phyloP scores from a whole-genome alignment of 1,140 invertebrate genomes.

The Penaeus chinensis region DNA sequence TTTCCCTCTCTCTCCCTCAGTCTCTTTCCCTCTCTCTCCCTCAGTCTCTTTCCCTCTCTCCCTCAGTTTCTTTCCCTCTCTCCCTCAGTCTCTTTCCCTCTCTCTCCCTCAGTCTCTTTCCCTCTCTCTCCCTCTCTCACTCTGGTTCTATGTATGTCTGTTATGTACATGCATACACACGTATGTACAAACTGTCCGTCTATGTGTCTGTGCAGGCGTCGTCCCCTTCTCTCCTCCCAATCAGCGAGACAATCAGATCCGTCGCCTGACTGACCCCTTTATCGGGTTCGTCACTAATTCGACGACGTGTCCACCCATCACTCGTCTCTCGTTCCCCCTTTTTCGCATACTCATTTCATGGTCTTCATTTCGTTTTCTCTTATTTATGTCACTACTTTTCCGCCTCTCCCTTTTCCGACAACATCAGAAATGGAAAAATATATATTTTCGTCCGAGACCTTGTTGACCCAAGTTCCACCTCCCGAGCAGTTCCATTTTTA shows the following conservation, averaged over 20 bases:
- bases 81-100: background rate
- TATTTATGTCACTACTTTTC: background rate
- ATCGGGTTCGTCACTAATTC: background rate
- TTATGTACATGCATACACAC: background rate
- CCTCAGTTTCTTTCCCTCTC: background rate
- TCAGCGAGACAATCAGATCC: background rate
- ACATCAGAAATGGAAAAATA: too few relatives aligned
- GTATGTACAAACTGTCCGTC: background rate
- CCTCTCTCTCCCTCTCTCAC: conserved; percentile 11
- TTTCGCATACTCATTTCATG: background rate
- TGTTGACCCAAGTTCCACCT: background rate
- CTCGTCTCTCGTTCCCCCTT: background rate
- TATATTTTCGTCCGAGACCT: background rate
- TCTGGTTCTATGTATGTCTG: background rate
- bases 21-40: background rate
- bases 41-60: background rate
- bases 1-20: conserved; percentile 5
- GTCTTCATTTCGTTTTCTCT: background rate
- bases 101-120: background rate
- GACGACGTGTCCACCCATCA: background rate
- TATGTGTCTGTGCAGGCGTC: background rate
- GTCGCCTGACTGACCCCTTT: background rate
- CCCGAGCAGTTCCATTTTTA: background rate
- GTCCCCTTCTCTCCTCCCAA: background rate
- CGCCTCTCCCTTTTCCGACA: background rate